phyloP scores from a whole-genome alignment of 1,140 invertebrate genomes.

The Drosophila rufa region DNA sequence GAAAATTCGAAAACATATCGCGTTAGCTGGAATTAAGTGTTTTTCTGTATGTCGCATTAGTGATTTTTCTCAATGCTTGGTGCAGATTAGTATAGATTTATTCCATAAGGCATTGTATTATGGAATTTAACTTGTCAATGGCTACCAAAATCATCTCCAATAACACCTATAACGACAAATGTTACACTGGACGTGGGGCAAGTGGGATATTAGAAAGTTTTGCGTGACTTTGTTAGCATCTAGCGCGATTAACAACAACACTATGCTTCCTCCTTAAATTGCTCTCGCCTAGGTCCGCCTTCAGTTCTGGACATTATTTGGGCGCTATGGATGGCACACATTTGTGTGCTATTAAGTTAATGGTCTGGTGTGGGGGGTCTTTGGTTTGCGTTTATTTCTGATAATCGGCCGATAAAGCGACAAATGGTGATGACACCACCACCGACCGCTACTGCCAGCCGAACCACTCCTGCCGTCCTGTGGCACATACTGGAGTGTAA shows the following conservation, averaged over 20 bases:
- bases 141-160: conserved; percentile 13
- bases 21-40: no score
- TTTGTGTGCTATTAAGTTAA: conserved; percentile 72
- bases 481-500: conserved; percentile 22
- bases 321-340: conserved; percentile 67
- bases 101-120: neutral
- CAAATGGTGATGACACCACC: conserved; percentile 56
- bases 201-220: conserved; percentile 19
- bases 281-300: neutral
- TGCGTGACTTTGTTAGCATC: conserved; percentile 40
- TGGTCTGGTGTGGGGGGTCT: conserved; percentile 28
- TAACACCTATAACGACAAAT: conserved; percentile 53
- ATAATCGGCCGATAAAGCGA: conserved; percentile 75
- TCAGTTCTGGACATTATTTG: conserved; percentile 31
- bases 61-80: no score
- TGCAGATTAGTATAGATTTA: no score
- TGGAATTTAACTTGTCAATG: conserved; percentile 12
- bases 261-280: conserved; percentile 17
- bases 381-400: conserved; percentile 38
- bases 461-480: conserved; percentile 6
- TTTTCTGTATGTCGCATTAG: no score
- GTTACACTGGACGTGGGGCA: conserved; percentile 16
- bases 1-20: no score
- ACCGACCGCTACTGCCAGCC: neutral
- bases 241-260: conserved; percentile 66